These are phyloP conservation scores for Synergus japonicus DNA, from an alignment of 2,888 invertebrate species.

Conservation along the genomic window DNA sequence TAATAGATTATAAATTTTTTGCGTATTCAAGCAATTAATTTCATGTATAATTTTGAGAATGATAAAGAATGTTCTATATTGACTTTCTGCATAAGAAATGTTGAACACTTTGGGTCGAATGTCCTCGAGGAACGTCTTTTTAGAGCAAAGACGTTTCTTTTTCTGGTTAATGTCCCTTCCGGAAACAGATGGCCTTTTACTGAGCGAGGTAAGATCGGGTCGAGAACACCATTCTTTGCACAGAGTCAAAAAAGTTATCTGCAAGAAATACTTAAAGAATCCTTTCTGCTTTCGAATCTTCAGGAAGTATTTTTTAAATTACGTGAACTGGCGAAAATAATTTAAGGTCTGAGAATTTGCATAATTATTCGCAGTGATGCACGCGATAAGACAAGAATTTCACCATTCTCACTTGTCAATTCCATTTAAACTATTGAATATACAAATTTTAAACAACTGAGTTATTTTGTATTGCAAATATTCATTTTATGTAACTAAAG, in stretches of 20 bases:
- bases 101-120: conserved; percentile 14
- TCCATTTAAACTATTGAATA: too few relatives aligned
- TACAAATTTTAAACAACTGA: too few relatives aligned
- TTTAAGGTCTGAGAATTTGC: too few relatives aligned
- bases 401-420: too few relatives aligned
- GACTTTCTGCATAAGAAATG: background rate
- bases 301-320: background rate
- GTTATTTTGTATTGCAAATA: too few relatives aligned
- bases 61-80: background rate
- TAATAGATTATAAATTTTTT: background rate
- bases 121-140: conserved; percentile 7
- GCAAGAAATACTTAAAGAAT: conserved; percentile 2
- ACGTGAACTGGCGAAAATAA: background rate
- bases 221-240: conserved; percentile 11
- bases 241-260: conserved; percentile 10
- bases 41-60: background rate
- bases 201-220: conserved; percentile 33
- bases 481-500: too few relatives aligned
- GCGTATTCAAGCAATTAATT: background rate
- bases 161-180: conserved; percentile 33
- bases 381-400: too few relatives aligned
- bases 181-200: conserved; percentile 38
- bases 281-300: background rate
- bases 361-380: too few relatives aligned
- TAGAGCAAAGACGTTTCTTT: conserved; percentile 11